phyloP scores from a whole-genome alignment of 2,888 invertebrate genomes.

The Crossocerus cetratus region DNA sequence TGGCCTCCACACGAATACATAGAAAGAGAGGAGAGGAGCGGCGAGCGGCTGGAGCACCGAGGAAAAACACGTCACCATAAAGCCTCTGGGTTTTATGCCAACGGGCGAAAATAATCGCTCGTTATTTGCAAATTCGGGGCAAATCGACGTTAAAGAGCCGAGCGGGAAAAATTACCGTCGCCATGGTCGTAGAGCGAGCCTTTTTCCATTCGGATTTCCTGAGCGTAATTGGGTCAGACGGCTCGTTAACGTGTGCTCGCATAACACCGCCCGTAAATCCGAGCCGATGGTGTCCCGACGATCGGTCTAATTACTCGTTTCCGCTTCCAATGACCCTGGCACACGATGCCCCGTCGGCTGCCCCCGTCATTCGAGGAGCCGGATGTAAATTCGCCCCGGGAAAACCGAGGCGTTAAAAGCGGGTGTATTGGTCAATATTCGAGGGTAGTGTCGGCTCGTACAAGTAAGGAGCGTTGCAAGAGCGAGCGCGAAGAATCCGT shows the following conservation, averaged over 20 bases:
- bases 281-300: conserved; percentile 44
- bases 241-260: conserved; percentile 51
- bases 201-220: conserved; percentile 10
- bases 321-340: conserved; percentile 32
- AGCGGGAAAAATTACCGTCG: conserved; percentile 25
- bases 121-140: conserved; percentile 60
- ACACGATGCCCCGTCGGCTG: conserved; percentile 25
- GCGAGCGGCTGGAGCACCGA: too few relatives aligned
- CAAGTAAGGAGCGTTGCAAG: conserved; percentile 30
- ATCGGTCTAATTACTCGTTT: conserved; percentile 57
- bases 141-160: conserved; percentile 33
- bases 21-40: not conserved
- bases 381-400: conserved; percentile 29
- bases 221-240: conserved; percentile 59
- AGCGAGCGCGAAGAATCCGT: conserved; percentile 9
- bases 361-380: conserved; percentile 27
- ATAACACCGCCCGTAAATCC: conserved; percentile 57
- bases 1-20: conserved; percentile 53
- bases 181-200: conserved; percentile 4
- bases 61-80: conserved; percentile 49
- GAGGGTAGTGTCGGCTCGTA: not conserved
- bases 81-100: conserved; percentile 29
- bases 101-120: conserved; percentile 28
- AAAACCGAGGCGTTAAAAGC: too few relatives aligned
- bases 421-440: too few relatives aligned